A percentile compares a stretch with the other conserved stretches of the same genome.
These are phyloP conservation scores for Cosmia trapezina DNA, from an alignment of 2,888 invertebrate species.

Conservation along the genomic window DNA sequence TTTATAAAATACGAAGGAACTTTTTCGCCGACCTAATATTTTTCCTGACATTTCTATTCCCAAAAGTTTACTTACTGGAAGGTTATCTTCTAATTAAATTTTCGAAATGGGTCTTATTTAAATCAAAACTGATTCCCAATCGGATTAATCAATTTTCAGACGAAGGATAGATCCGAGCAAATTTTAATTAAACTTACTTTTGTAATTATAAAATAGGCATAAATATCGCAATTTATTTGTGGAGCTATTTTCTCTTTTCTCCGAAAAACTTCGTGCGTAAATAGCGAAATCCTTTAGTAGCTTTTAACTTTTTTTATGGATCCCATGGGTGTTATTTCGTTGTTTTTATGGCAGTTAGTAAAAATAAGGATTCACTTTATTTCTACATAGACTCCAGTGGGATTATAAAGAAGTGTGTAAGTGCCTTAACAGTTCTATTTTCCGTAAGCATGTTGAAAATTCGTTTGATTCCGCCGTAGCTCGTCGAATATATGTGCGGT, in stretches of 20 bases:
- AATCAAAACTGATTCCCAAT: constrained; percentile 31
- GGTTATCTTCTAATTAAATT: constrained; percentile 20
- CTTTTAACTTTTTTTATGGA: constrained; percentile 20
- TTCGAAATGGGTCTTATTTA: constrained; percentile 16
- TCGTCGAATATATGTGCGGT: constrained; percentile 34
- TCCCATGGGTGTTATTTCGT: constrained; percentile 12
- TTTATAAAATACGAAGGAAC: too few relatives aligned
- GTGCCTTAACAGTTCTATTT: constrained; percentile 49
- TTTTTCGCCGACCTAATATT: too few relatives aligned
- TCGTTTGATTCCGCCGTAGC: constrained; percentile 61
- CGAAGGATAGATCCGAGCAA: constrained; percentile 1
- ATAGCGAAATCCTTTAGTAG: constrained; percentile 14
- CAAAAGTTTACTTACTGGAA: not conserved
- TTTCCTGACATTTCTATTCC: not conserved
- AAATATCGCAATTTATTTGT: not conserved
- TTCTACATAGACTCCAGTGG: not conserved
- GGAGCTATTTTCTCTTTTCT: not conserved
- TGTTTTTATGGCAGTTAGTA: constrained; percentile 15
- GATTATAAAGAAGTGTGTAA: constrained; percentile 42
- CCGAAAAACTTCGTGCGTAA: constrained; percentile 7
- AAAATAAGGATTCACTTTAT: constrained; percentile 23
- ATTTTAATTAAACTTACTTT: constrained; percentile 22
- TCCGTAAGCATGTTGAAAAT: constrained; percentile 62
- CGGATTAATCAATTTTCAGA: constrained; percentile 25
- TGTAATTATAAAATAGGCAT: not conserved